These are phyloP conservation scores for Balaenoptera acutorostrata DNA, from an alignment of 2,113 vertebrate genomes.

Conservation along the genomic window DNA sequence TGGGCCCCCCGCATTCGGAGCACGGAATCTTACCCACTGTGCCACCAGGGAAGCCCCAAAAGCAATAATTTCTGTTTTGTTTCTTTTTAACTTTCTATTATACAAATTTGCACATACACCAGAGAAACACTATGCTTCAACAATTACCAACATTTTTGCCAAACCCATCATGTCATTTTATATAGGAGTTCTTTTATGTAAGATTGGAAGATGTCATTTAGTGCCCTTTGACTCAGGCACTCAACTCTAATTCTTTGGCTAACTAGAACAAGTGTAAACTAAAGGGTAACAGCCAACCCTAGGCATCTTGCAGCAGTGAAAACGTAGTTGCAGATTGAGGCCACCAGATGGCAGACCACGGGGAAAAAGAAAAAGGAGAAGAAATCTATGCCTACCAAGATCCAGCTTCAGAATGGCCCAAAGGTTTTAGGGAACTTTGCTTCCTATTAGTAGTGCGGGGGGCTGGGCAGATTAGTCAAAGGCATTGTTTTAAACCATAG, in stretches of 20 bases:
- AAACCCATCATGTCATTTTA: not conserved
- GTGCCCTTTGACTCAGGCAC: not conserved
- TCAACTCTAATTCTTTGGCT: not conserved
- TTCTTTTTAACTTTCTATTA: constrained; percentile 8
- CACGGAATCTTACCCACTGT: too few species aligned
- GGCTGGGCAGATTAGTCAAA: not conserved
- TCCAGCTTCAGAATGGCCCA: not conserved
- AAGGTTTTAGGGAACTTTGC: not conserved
- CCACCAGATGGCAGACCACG: constrained; percentile 43
- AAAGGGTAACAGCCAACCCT: not conserved
- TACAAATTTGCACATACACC: not conserved
- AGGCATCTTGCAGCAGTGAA: not conserved
- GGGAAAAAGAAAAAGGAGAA: not conserved
- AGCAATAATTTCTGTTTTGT: not conserved
- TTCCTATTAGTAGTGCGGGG: not conserved
- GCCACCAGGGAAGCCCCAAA: not conserved
- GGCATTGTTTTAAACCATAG: not conserved
- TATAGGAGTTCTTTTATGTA: not conserved
- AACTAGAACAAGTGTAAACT: not conserved
- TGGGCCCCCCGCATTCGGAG: too few species aligned
- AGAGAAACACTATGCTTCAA: constrained; percentile 4
- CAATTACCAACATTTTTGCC: not conserved
- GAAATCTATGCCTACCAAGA: not conserved
- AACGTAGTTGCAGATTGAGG: not conserved
- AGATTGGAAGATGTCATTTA: not conserved